Conservation (phyloP, 2,888 invertebrate genomes). For the Chelonus formosanus region DNA sequence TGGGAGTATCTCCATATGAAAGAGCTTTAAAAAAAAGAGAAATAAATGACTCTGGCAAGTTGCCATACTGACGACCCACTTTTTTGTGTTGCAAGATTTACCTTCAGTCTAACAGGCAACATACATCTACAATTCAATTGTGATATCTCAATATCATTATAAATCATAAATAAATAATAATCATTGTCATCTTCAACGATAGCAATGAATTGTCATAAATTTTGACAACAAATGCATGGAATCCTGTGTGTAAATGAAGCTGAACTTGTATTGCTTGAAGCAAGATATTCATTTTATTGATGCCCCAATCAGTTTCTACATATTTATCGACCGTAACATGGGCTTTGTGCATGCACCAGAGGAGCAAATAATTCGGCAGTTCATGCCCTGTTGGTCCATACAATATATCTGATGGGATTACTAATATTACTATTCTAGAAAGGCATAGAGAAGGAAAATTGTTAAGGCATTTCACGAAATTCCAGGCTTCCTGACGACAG, state of each 20-base stretch:
- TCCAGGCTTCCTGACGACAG: not conserved
- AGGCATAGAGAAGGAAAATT: conserved; percentile 5
- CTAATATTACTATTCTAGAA: not conserved
- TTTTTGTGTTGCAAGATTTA: conserved; percentile 40
- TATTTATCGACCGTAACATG: conserved; percentile 1
- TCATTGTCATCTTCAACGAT: no score
- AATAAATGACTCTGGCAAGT: conserved; percentile 48
- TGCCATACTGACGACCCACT: conserved; percentile 55
- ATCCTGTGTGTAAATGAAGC: conserved; percentile 2
- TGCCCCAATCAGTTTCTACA: conserved; percentile 4
- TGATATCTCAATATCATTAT: not conserved
- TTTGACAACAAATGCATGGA: not conserved
- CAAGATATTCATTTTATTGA: conserved; percentile 7
- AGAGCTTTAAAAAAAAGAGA: conserved; percentile 25
- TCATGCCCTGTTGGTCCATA: conserved; percentile 2
- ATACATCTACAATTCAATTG: no score
- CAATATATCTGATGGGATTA: conserved; percentile 8
- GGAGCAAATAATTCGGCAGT: conserved; percentile 6
- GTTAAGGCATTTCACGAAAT: not conserved
- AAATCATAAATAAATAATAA: no score
- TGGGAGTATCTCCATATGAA: conserved; percentile 26
- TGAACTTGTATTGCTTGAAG: not conserved
- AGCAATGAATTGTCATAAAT: no score
- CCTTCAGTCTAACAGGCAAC: not conserved
- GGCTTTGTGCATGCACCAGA: conserved; percentile 4